Base-by-base conservation (phyloP, 2,888 invertebrate species). In the Rhingia campestris region DNA sequence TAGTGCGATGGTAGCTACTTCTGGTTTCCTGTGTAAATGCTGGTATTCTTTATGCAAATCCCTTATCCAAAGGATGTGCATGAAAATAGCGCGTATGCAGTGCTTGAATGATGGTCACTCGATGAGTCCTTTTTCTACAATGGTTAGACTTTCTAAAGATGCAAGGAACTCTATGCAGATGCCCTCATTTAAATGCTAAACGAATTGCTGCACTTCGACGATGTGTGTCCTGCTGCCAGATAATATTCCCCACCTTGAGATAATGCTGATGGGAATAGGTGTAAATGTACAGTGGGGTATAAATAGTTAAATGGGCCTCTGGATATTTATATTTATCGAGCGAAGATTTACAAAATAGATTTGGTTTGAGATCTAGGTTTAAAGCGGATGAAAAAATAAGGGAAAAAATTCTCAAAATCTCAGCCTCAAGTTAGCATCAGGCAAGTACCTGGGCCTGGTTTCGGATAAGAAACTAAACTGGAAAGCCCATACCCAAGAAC, bases 31-130 rank as follows among this genome's bases (percentile, higher is more conserved):
- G 45, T 32, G 35, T 30, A 35, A 22, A 51, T 12, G 49, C 10
- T 30, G 37, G 54, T 47, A 12, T 73, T 66, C 66, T 67, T 56
- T 81, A 81, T 81, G 81, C 81, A 77, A 81, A 81, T 81, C 58
- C 43, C 30, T 64, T 37, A 70, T 12, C 30, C 30, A 22, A 22
- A 22, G 22, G 22, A 22, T 22, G 2, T 22, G 22, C 22, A 22
- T 22, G 22, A 22, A n/a, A 22, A 22, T 22, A 2, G 2, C 2
- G 22, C n/a, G 12, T 2, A 45, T 45, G 45, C 45, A n/a, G 32
- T 47, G 51, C 30, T 58, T 12, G 32, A 33, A 22, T 33, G 53
- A 37, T 49, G 41, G 14, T 0, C 51, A 32, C 33, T 12, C 6
- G 47, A 33, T 41, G 12, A 12, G 51, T 64, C 56, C 47, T 5